Evolutionary conservation across 1,140 invertebrate species (phyloP).

Genomic region (Phortica variegata): DNA sequence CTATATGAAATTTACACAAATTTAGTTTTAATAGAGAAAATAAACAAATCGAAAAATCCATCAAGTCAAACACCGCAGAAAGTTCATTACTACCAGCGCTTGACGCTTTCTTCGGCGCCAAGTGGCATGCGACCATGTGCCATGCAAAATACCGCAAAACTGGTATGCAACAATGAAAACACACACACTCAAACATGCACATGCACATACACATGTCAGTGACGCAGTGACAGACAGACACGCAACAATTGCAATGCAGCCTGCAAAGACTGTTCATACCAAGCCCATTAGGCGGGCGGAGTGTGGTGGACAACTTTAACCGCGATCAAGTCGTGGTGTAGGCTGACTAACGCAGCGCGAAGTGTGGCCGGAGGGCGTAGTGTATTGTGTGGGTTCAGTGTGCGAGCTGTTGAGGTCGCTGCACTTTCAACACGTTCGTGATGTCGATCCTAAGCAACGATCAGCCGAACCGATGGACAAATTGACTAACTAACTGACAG

Average conservation of each 20-base stretch:
- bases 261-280: slow-evolving; percentile 13
- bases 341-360: too few species aligned
- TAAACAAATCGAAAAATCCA: too few species aligned
- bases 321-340: too few species aligned
- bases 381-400: slow-evolving; percentile 37
- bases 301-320: too few species aligned
- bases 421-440: slow-evolving; percentile 21
- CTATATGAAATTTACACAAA: too few species aligned
- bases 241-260: too few species aligned
- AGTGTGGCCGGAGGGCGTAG: too few species aligned
- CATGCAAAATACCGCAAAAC: slow-evolving; percentile 46
- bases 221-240: too few species aligned
- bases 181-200: too few species aligned
- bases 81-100: slow-evolving; percentile 32
- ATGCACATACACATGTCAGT: too few species aligned
- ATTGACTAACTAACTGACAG: too few species aligned
- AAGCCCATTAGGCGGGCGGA: background rate
- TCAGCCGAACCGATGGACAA: background rate
- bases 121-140: slow-evolving; percentile 9
- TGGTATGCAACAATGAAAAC: slow-evolving; percentile 36
- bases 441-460: background rate
- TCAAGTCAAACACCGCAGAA: slow-evolving; percentile 32
- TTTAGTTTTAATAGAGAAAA: too few species aligned
- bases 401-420: slow-evolving; percentile 36
- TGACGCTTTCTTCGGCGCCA: slow-evolving; percentile 23